Evolutionary conservation across 2,888 invertebrate species (phyloP), one percentile per base, ranked within the genome.

Genomic region (Napeogenes inachia): DNA sequence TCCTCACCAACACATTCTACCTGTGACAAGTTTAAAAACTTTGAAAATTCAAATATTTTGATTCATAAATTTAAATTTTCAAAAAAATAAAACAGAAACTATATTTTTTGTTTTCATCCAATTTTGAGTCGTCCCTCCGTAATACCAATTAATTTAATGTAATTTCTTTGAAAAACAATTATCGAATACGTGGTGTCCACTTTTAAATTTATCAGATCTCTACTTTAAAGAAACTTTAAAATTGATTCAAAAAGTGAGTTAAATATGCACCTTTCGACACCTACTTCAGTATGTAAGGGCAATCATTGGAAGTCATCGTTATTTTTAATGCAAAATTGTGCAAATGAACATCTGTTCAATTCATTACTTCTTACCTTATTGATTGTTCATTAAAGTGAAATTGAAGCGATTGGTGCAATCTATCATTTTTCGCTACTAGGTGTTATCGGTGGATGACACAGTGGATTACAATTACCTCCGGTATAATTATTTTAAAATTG

Each of bases 141-240:
- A 67, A 68, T 56, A 13, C 57, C 30, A 67, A 65, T 65, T 57
- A 64, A 56, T 65, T 65, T 67, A 4, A 64, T 60, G 21, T 1
- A 21, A 21, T 21, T 21, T 21, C 1, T 21, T n/a, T 63, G 47
- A 63, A 66, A 63, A 63, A 67, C 60, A 65, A 21, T 63, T 64
- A 61, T 67, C 55, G 65, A 62, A 62, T 66, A 68, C 47, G 68
- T 65, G 35, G 66, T 65, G 79, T 79, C 79, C 78, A 10, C 45
- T 75, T 76, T 76, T 78, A 78, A 80, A 77, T 82, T 78, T 74
- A 79, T 82, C 76, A 64, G n/a, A 38, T 64, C 58, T 55, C 45
- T 58, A 54, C 57, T 61, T 60, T 59, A 13, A 10, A 58, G 33
- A 54, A 62, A 54, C 33, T 57, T 45, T 47, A 60, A 60, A 35